These are phyloP conservation scores for Aporrectodea caliginosa DNA, from an alignment of 1,140 invertebrate species.

Conservation along the genomic window DNA sequence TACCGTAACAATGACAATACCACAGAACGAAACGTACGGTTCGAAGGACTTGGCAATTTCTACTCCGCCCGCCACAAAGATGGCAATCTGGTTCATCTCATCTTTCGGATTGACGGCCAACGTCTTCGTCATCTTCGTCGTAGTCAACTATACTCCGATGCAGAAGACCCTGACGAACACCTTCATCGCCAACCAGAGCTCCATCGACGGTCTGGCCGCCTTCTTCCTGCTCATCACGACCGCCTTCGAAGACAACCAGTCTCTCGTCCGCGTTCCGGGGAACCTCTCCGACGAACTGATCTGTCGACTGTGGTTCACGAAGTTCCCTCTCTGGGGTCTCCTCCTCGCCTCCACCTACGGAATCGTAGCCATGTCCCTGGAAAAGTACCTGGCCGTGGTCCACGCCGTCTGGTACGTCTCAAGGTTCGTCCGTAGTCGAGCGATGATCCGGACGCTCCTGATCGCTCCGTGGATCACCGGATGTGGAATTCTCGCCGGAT, in stretches of 20 bases:
- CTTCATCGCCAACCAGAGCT: slow-evolving; percentile 17
- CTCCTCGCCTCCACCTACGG: slow-evolving; percentile 28
- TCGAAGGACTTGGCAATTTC: background rate
- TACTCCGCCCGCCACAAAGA: background rate
- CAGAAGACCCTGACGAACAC: background rate
- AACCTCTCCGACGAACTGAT: slow-evolving; percentile 16
- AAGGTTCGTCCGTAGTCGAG: background rate
- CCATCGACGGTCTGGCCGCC: slow-evolving; percentile 22
- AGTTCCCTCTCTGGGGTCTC: slow-evolving; percentile 18
- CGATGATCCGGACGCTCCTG: background rate
- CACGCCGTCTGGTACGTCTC: slow-evolving; percentile 27
- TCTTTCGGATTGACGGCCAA: background rate
- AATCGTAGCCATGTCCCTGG: slow-evolving; percentile 21
- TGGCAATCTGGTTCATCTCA: background rate
- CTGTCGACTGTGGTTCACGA: slow-evolving; percentile 27
- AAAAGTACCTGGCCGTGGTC: slow-evolving; percentile 28
- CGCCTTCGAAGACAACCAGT: background rate
- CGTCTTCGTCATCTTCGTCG: background rate
- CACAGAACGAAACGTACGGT: no score
- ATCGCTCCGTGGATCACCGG: slow-evolving; percentile 9
- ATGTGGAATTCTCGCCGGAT: background rate
- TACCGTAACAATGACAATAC: no score
- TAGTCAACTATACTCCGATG: background rate
- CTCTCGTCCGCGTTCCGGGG: background rate
- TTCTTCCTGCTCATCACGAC: slow-evolving; percentile 20